phyloP scores from a whole-genome alignment of 1,140 invertebrate species.

The Phymorhynchus buccinoides region DNA sequence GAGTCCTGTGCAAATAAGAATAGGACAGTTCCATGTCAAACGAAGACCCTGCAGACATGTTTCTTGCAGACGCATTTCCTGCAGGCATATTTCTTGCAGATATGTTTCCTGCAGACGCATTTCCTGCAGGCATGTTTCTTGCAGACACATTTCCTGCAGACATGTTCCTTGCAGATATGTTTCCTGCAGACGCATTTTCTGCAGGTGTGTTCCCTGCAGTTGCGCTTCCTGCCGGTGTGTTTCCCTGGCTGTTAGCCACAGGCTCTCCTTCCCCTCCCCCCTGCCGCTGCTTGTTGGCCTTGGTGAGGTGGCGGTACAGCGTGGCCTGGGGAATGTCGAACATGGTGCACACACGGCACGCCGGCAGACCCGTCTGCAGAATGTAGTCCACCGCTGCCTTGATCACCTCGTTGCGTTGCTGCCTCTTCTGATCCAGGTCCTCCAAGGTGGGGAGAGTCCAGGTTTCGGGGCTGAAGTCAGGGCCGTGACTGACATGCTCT shows the following conservation, averaged over 20 bases:
- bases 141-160: too few relatives aligned
- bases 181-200: too few relatives aligned
- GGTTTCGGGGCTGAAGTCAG: background rate
- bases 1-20: background rate
- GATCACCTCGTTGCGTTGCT: conserved; percentile 1
- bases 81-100: too few relatives aligned
- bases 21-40: background rate
- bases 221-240: too few relatives aligned
- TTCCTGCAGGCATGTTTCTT: too few relatives aligned
- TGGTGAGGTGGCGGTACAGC: background rate
- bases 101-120: too few relatives aligned
- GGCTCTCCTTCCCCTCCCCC: background rate
- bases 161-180: too few relatives aligned
- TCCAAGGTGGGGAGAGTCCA: background rate
- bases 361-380: background rate
- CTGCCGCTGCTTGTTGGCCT: background rate
- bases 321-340: conserved; percentile 20
- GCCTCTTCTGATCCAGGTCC: background rate
- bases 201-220: too few relatives aligned
- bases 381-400: conserved; percentile 9
- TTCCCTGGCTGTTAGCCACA: background rate
- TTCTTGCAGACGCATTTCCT: too few relatives aligned
- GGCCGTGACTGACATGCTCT: too few relatives aligned
- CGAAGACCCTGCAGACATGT: too few relatives aligned
- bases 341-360: conserved; percentile 1